Base-by-base conservation (phyloP, 2,888 invertebrate genomes). In the Platycheirus rosarum region DNA sequence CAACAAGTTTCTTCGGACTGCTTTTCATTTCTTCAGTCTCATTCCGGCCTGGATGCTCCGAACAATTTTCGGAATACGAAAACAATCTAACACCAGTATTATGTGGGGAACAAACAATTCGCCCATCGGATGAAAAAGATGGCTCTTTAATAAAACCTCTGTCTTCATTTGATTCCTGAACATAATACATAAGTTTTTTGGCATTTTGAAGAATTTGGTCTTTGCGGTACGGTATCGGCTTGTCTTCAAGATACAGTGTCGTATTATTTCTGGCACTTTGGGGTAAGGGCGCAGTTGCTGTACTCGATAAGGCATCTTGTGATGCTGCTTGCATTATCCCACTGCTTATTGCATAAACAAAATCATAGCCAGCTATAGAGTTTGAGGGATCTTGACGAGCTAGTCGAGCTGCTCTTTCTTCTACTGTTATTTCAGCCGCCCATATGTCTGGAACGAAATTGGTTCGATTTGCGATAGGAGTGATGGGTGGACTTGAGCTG, bases 131-230 rank as follows among this genome's bases (percentile, higher is more conserved):
- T 0, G 97, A 97, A 90, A 97, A 98, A 86, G 96, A 96, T 49
- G 97, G 91, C 88, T 98, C 98, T 91, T 98, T 98, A 69, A 98
- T 98, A 86, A 96, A 97, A 0, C 97, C 97, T 85, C 95, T 95
- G 1, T 97, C 97, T 11, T 95, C 95, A 88, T 96, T 97, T 0
- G 96, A 95, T 89, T 98, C 98, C 87, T 96, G 94, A 7, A 94
- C 92, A 87, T 93, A 97, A 90, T 96, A 96, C 5, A 97, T 94
- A 57, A 98, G 92, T 48, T 97, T 92, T 11, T 94, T 94, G 16
- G 93, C 91, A 89, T 97, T 97, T 78, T 89, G 87, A 53, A 88
- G 86, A 9, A 90, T 89, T 40, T 86, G 84, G 40, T 85, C 79
- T 16, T 86, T 84, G 6, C 69, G 16, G 18, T 55, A 2, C 2